phyloP scores from a whole-genome alignment of 2,113 vertebrate genomes.

The Hippopotamus amphibius region DNA sequence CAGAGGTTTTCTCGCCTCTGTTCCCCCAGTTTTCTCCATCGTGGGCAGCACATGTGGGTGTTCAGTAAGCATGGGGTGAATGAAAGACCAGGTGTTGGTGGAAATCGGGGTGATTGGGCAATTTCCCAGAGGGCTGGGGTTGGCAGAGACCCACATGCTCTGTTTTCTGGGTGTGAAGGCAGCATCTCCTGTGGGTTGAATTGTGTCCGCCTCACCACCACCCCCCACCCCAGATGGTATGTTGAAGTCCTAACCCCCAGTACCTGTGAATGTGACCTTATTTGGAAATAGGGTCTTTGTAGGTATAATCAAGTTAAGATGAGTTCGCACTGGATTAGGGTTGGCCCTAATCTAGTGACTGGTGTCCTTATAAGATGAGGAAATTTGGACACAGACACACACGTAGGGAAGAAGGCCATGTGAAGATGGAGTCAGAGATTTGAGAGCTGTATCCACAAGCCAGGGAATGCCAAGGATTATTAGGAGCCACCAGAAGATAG shows the following conservation, averaged over 20 bases:
- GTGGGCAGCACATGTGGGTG: neutral
- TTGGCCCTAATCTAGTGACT: too few species aligned
- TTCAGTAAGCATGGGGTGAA: neutral
- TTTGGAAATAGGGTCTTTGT: neutral
- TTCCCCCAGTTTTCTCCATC: neutral
- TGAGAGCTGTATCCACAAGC: neutral
- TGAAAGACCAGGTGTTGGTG: neutral
- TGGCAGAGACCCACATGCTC: neutral
- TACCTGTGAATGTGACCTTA: neutral
- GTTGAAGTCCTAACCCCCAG: neutral
- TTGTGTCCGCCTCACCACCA: neutral
- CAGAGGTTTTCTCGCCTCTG: neutral
- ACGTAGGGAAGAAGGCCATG: rapidly evolving
- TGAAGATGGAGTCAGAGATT: neutral
- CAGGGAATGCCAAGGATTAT: neutral
- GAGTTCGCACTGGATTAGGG: neutral
- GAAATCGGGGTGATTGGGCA: neutral
- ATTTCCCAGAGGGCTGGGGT: neutral
- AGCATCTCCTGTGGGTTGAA: neutral
- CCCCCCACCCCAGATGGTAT: neutral
- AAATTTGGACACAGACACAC: neutral
- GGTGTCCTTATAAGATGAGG: neutral
- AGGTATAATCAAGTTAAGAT: neutral
- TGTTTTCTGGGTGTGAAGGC: neutral
- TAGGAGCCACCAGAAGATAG: neutral